Evolutionary conservation across 2,888 invertebrate genomes (phyloP).

Genomic region (Gryllus longicercus): DNA sequence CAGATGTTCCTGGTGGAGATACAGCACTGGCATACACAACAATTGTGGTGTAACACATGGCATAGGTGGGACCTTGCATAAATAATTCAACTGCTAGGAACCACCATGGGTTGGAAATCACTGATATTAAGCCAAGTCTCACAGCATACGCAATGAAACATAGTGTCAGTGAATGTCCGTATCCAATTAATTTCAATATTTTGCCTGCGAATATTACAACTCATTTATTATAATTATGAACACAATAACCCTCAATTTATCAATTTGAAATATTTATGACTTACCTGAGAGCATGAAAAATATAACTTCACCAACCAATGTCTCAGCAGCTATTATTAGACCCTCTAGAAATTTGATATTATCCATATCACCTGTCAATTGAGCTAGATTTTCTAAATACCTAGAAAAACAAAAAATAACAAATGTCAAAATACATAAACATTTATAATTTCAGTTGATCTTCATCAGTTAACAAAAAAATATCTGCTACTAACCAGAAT

Average conservation of each 20-base stretch:
- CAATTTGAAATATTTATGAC: neutral
- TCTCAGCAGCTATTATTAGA: conserved; percentile 72
- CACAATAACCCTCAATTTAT: neutral
- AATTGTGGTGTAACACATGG: conserved; percentile 77
- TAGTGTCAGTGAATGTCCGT: conserved; percentile 71
- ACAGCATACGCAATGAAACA: conserved; percentile 74
- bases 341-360: conserved; percentile 77
- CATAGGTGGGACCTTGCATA: conserved; percentile 84
- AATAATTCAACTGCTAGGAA: conserved; percentile 73
- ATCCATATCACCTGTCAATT: conserved; percentile 56
- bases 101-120: conserved; percentile 78
- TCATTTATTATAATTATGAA: neutral
- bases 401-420: conserved; percentile 45
- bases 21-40: conserved; percentile 65
- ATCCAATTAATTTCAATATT: conserved; percentile 75
- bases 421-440: neutral
- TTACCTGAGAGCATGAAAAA: conserved; percentile 71
- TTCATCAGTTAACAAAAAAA: neutral
- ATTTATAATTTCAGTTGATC: conserved; percentile 10
- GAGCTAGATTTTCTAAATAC: conserved; percentile 75
- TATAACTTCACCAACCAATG: conserved; percentile 72
- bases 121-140: conserved; percentile 69
- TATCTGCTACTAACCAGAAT: conserved; percentile 61
- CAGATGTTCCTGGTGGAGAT: conserved; percentile 70
- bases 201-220: conserved; percentile 54